phyloP scores from a whole-genome alignment of 2,888 invertebrate species.

The Perizoma flavofasciatum region DNA sequence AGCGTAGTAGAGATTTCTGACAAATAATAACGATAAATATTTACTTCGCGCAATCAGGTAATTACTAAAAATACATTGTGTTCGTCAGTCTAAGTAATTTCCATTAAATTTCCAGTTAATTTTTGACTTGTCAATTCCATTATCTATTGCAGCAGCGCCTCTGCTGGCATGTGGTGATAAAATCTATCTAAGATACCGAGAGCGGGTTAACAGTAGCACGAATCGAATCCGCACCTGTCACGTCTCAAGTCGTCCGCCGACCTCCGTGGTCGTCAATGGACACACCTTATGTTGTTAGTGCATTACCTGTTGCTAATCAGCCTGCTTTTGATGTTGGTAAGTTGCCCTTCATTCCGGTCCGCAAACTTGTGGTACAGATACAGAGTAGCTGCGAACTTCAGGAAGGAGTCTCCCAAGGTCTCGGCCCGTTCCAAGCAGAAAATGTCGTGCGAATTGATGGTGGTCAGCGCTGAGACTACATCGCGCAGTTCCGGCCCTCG shows the following conservation, averaged over 20 bases:
- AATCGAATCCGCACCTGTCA: too few species aligned
- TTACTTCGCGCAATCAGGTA: too few species aligned
- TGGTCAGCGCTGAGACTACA: conserved; percentile 86
- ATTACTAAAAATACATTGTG: neutral
- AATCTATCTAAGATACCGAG: too few species aligned
- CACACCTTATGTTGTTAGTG: too few species aligned
- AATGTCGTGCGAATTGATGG: conserved; percentile 88
- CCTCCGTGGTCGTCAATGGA: too few species aligned
- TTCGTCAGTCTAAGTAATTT: neutral
- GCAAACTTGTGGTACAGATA: conserved; percentile 89
- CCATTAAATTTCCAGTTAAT: too few species aligned
- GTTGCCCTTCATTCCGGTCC: conserved; percentile 88
- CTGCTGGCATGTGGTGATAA: too few species aligned
- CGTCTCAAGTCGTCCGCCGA: too few species aligned
- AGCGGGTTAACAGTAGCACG: too few species aligned
- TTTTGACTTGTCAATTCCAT: too few species aligned
- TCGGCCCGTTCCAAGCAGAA: conserved; percentile 93
- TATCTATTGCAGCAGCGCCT: too few species aligned
- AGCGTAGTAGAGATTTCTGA: conserved; percentile 91
- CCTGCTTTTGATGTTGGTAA: conserved; percentile 88
- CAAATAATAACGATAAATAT: too few species aligned
- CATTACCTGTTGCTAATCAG: conserved; percentile 90
- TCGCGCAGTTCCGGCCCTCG: conserved; percentile 78
- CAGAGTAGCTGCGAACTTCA: conserved; percentile 91
- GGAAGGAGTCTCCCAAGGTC: conserved; percentile 94